These are phyloP conservation scores for Trisateles emortualis DNA, from an alignment of 2,888 invertebrate genomes.

Conservation along the genomic window DNA sequence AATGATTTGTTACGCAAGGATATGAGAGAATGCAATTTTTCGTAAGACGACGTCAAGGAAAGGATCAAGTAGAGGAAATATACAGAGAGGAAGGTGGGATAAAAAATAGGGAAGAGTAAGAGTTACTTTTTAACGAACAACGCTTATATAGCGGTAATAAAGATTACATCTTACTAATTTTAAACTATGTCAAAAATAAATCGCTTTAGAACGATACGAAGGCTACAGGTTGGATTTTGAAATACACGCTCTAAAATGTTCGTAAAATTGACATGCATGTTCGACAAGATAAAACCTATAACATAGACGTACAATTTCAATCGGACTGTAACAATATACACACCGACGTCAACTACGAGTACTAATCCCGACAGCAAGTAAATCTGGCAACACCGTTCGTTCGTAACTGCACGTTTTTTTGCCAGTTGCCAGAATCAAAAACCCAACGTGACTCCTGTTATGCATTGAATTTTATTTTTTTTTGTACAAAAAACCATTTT, in stretches of 20 bases:
- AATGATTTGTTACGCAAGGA: no score
- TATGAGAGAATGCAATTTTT: no score
- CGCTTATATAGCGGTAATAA: no score
- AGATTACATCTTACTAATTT: no score
- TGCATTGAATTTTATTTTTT: slow-evolving; percentile 41
- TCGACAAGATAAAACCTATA: neutral
- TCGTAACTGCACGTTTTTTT: slow-evolving; percentile 29
- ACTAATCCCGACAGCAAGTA: slow-evolving; percentile 32
- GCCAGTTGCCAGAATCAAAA: slow-evolving; percentile 27
- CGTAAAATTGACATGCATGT: neutral
- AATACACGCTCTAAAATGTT: neutral
- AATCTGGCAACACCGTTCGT: slow-evolving; percentile 35
- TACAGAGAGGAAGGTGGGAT: no score
- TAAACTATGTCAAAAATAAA: no score
- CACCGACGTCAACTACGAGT: slow-evolving; percentile 13
- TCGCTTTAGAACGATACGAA: no score
- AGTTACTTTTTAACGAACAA: no score
- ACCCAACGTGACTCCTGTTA: slow-evolving; percentile 29
- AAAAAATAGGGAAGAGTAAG: no score
- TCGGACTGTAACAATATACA: slow-evolving; percentile 10
- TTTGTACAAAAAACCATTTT: slow-evolving; percentile 47
- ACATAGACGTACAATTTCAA: slow-evolving; percentile 10
- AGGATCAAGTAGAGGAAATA: no score
- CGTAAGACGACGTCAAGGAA: no score
- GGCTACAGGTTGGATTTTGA: no score